phyloP scores from a whole-genome alignment of 64 coral and sea anemone genomes.

The Trachythela sp. region DNA sequence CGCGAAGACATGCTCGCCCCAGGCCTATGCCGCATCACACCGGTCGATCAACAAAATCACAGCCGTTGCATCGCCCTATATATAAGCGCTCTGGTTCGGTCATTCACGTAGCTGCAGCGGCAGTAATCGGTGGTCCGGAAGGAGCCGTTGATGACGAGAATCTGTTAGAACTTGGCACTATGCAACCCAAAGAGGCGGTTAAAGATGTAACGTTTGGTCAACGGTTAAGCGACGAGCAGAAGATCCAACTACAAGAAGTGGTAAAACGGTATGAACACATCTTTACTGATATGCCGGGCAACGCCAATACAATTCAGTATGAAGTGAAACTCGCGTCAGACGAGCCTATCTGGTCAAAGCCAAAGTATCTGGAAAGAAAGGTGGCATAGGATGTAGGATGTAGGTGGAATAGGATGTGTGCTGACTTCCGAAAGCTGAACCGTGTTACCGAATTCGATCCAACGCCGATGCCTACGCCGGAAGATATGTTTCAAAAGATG shows the following conservation, averaged over 20 bases:
- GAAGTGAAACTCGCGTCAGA: slow-evolving; percentile 38
- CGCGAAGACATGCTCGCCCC: too few species aligned
- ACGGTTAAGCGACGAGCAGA: not conserved
- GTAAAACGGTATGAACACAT: slow-evolving; percentile 5
- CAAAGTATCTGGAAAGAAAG: not conserved
- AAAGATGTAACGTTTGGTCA: not conserved
- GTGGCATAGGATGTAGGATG: too few species aligned
- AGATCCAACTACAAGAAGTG: not conserved
- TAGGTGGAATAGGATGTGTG: not conserved
- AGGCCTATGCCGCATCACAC: too few species aligned
- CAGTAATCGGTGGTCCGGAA: not conserved
- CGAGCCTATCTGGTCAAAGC: slow-evolving; percentile 24
- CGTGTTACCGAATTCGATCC: not conserved
- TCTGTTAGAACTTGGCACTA: not conserved
- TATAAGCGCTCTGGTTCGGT: too few species aligned
- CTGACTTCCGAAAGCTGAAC: not conserved
- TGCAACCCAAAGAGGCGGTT: slow-evolving; percentile 9
- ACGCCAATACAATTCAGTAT: slow-evolving; percentile 14
- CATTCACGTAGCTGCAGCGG: not conserved
- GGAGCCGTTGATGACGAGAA: not conserved
- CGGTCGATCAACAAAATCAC: too few species aligned
- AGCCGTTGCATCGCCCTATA: too few species aligned
- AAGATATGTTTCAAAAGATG: slow-evolving; percentile 42
- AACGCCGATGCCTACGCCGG: slow-evolving; percentile 10
- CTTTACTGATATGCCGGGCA: slow-evolving; percentile 29